Evolutionary conservation across 2,888 invertebrate genomes (phyloP), one percentile per base, ranked within the genome.

Genomic region (Crematogaster levior): DNA sequence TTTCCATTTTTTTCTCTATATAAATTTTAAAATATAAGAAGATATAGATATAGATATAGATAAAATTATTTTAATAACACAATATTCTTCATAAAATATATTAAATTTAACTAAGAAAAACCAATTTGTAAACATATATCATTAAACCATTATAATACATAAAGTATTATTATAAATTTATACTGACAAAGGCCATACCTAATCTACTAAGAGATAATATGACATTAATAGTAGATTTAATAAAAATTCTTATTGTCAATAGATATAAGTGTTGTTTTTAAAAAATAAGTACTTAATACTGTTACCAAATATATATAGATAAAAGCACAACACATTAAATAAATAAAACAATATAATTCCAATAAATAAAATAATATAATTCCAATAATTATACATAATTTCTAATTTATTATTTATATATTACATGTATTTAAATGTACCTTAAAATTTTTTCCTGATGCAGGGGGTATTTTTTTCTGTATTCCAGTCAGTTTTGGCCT

Each of bases 401-500:
- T 21, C 7, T 48, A 34, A 73, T 58, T 10, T 51, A 72, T 46
- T 60, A 74, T 61, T 61, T 30, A 48, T 60, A 37, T 61, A 46
- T 65, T 46, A 46, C 1, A 43, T 34, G 7, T 40, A 85, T n/a
- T n/a, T n/a, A n/a, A n/a, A n/a, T 86, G 86, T 87, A 92, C 92
- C 87, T 90, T 90, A 34, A 92, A 86, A 65, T 56, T 83, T 43
- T 92, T 92, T 77, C 83, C 83, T 10, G 85, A 46, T 9, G 77
- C 83, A 63, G 80, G 56, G 1, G 86, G 56, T 56, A 89, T 58
- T 24, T 65, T 89, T 79, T 90, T 92, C 48, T 85, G 86, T 18
- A 86, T 70, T 46, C 85, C 85, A 46, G 43, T 83, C 51, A 89
- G n/a, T 83, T 90, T 91, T 66, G 84, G 48, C 83, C 92, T 92